phyloP scores from a whole-genome alignment of 1,140 invertebrate species.

The Pseudomyrmex pallidus region DNA sequence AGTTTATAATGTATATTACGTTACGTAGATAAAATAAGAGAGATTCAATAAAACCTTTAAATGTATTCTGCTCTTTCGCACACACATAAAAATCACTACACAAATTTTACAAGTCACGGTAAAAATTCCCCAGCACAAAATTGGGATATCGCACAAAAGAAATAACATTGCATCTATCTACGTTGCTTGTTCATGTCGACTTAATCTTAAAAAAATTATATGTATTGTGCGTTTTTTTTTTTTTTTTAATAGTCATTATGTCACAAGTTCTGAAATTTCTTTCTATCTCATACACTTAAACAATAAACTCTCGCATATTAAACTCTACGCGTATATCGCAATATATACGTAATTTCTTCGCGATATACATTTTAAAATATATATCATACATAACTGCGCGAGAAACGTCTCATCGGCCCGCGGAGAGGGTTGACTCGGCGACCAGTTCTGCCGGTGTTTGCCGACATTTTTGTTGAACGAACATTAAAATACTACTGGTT shows the following conservation, averaged over 20 bases:
- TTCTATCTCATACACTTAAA: constrained; percentile 2
- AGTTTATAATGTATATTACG: constrained; percentile 71
- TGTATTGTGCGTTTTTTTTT: background rate
- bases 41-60: constrained; percentile 76
- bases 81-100: constrained; percentile 71
- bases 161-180: constrained; percentile 44
- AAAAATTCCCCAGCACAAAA: constrained; percentile 43
- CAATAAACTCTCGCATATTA: background rate
- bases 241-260: constrained; percentile 4
- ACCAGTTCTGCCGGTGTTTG: no score
- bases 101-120: constrained; percentile 59
- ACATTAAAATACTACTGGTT: no score
- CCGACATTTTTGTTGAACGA: no score
- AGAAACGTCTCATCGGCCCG: constrained; percentile 34
- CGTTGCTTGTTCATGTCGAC: constrained; percentile 55
- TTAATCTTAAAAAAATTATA: constrained; percentile 67
- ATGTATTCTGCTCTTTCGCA: constrained; percentile 51
- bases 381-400: constrained; percentile 58
- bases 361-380: constrained; percentile 19
- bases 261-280: constrained; percentile 22
- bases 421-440: no score
- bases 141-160: constrained; percentile 48
- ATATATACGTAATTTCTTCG: background rate
- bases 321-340: constrained; percentile 13
- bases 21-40: background rate